Conservation (phyloP, 1,140 invertebrate genomes). For the Bombus soroeensis region DNA sequence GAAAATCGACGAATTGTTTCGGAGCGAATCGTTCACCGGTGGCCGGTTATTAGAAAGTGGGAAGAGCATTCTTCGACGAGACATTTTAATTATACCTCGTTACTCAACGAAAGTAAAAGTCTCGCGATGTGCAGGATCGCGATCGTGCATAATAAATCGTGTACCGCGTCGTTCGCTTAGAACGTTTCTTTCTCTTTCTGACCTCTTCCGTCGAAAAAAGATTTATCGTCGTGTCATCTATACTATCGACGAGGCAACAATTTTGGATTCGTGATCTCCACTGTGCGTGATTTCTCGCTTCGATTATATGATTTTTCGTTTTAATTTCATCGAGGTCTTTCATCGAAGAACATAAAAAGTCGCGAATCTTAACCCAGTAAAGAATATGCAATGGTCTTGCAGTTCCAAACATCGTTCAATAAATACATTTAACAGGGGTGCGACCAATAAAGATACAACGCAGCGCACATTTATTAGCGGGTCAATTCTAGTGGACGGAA, state of each 20-base stretch:
- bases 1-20: background rate
- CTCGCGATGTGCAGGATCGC: too few species aligned
- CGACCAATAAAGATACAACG: background rate
- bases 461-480: background rate
- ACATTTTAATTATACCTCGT: background rate
- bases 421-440: background rate
- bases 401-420: background rate
- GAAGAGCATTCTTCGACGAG: background rate
- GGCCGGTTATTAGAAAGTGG: constrained; percentile 14
- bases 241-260: too few species aligned
- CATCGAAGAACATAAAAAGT: fast-evolving
- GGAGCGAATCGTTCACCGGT: background rate
- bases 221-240: too few species aligned
- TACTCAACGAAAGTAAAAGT: constrained; percentile 20
- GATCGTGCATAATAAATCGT: background rate
- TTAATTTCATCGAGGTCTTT: background rate
- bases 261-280: too few species aligned
- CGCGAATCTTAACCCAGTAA: background rate
- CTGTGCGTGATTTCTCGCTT: too few species aligned
- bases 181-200: background rate
- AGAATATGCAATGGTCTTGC: background rate
- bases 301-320: too few species aligned
- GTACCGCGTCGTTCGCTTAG: background rate
- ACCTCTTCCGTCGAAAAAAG: too few species aligned
- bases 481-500: background rate